These are phyloP conservation scores for Drosophila baimaii DNA, from an alignment of 1,140 invertebrate species.

Conservation along the genomic window DNA sequence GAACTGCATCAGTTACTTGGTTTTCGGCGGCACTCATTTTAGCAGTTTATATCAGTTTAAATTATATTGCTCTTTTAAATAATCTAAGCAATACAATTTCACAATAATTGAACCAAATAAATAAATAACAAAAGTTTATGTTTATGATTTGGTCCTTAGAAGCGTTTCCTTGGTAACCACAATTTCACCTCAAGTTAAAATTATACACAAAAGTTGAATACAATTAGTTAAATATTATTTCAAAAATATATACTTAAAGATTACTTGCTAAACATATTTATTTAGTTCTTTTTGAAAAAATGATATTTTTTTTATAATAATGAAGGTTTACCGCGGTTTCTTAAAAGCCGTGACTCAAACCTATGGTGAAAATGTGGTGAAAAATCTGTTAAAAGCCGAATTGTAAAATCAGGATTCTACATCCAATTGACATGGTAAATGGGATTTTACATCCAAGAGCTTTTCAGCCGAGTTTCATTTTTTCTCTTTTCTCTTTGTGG, in stretches of 20 bases:
- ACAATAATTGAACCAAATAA: not conserved
- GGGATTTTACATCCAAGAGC: too few relatives aligned
- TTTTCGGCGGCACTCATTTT: constrained; percentile 40
- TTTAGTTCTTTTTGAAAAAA: too few relatives aligned
- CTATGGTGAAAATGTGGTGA: not conserved
- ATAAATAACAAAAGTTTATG: not conserved
- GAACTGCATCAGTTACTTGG: not conserved
- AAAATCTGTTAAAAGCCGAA: too few relatives aligned
- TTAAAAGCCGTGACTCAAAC: not conserved
- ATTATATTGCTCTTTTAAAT: not conserved
- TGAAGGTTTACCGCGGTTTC: too few relatives aligned
- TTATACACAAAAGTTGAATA: too few relatives aligned
- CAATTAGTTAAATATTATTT: too few relatives aligned
- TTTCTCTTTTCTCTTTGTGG: too few relatives aligned
- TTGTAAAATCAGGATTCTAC: too few relatives aligned
- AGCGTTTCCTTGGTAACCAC: constrained; percentile 1
- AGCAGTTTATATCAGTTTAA: not conserved
- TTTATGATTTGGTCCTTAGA: constrained; percentile 1
- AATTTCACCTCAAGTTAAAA: not conserved
- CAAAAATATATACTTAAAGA: too few relatives aligned
- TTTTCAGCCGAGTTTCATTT: too few relatives aligned
- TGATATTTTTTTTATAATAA: not conserved
- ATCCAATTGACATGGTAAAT: too few relatives aligned
- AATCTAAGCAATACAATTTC: not conserved
- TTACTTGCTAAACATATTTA: too few relatives aligned